Conservation (phyloP, 2,797 vertebrate genomes). For the Myiothlypis coronata region DNA sequence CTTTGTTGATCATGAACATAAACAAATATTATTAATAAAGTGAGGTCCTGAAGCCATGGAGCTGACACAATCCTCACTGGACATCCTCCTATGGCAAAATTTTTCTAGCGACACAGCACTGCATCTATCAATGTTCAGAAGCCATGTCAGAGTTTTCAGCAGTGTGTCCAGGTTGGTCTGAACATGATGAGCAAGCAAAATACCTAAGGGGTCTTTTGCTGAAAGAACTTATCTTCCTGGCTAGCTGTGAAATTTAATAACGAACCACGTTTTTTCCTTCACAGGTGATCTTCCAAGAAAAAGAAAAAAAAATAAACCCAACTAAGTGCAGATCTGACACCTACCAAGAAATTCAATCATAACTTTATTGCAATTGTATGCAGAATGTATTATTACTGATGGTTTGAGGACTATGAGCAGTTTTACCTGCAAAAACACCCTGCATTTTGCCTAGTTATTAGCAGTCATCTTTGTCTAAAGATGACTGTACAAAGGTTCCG, state of each 20-base stretch:
- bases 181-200: not conserved
- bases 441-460: not conserved
- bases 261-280: not conserved
- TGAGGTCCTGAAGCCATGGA: not conserved
- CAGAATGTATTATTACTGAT: not conserved
- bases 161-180: not conserved
- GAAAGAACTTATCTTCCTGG: not conserved
- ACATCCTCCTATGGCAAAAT: not conserved
- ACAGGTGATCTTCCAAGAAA: not conserved
- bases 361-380: not conserved
- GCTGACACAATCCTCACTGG: not conserved
- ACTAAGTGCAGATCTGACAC: not conserved
- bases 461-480: not conserved
- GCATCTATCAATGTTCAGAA: not conserved
- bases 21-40: not conserved
- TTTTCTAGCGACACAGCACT: constrained; percentile 4
- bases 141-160: not conserved
- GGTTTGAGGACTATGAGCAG: not conserved
- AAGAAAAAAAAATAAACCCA: not conserved
- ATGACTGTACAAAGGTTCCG: not conserved
- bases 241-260: not conserved
- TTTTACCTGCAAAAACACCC: not conserved
- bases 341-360: not conserved
- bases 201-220: not conserved
- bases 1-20: not conserved